Evolutionary conservation across 2,113 vertebrate species (phyloP), one percentile per base, ranked within the genome.

Genomic region (Rhombomys opimus): DNA sequence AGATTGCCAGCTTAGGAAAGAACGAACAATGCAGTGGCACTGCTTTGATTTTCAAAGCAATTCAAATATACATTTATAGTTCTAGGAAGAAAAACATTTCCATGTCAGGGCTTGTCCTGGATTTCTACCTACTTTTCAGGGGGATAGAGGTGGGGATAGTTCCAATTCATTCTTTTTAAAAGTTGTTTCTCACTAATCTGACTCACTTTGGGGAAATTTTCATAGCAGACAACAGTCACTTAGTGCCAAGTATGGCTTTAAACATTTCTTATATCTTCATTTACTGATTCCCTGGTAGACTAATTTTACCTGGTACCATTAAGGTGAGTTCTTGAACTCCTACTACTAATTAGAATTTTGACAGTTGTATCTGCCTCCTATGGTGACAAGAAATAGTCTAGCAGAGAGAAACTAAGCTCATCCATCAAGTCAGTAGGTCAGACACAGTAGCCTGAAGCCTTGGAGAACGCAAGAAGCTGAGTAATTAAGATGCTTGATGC

Each of bases 21-120:
- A 50, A 87, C 54, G 73, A 95, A 96, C 78, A 95, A 95, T 84
- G 78, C 2, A 4, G 92, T 78, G 32, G 18, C 46, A 91, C 78
- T 84, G 72, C 84, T 92, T 95, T 95, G 77, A 80, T 97, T 95
- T 88, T 82, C 82, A 91, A 68, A 96, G 27, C 50, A 87, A 18
- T 90, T 94, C 91, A 91, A 95, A 95, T 50, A 89, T 11, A 68
- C 1, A 57, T 88, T 94, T 96, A 90, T 59, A 95, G 90, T 70
- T 90, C 38, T 72, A 67, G 20, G 88, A 87, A 89, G 57, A 77
- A 93, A 94, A 87, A 65, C 15, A 86, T 87, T 95, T 86, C 87
- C 1, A 5, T 92, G n/a, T 30, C 46, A 0, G 25, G 89, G 90
- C 23, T 93, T 73, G 25, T 95, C 76, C 32, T 54, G 38, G 41